Evolutionary conservation across 2,888 invertebrate genomes (phyloP).

Genomic region (Amphipoea lucens): DNA sequence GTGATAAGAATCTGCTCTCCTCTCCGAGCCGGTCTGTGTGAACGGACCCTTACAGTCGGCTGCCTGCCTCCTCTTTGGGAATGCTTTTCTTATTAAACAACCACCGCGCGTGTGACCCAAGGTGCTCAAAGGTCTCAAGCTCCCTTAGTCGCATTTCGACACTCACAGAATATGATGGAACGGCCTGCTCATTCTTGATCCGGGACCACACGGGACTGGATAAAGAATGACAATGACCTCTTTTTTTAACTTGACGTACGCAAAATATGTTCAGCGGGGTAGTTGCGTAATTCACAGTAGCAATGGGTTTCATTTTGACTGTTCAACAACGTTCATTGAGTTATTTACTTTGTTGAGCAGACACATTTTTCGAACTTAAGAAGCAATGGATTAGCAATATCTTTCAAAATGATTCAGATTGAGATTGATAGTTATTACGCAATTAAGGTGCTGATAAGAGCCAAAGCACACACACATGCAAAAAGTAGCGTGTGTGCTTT

Average conservation of each 20-base stretch:
- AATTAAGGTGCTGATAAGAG: not conserved
- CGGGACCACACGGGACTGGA: not conserved
- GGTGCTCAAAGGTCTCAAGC: not conserved
- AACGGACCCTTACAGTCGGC: not conserved
- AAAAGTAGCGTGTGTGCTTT: no score
- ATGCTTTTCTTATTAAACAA: not conserved
- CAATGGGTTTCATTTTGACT: no score
- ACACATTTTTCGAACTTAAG: no score
- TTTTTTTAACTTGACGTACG: not conserved
- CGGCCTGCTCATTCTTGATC: not conserved
- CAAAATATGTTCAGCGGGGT: not conserved
- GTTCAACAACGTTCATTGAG: no score
- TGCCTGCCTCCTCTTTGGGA: not conserved
- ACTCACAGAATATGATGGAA: not conserved
- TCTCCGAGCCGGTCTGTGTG: no score
- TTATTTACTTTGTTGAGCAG: no score
- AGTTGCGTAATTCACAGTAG: no score
- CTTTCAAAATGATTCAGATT: no score
- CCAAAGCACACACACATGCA: no score
- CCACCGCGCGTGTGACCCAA: not conserved
- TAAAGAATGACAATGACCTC: not conserved
- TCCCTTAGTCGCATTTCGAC: not conserved
- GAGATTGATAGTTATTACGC: no score
- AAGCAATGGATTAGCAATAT: no score
- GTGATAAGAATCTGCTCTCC: no score